Evolutionary conservation across 1,140 invertebrate genomes (phyloP), one percentile per base, ranked within the genome.

Genomic region (Brachystomella parvula): DNA sequence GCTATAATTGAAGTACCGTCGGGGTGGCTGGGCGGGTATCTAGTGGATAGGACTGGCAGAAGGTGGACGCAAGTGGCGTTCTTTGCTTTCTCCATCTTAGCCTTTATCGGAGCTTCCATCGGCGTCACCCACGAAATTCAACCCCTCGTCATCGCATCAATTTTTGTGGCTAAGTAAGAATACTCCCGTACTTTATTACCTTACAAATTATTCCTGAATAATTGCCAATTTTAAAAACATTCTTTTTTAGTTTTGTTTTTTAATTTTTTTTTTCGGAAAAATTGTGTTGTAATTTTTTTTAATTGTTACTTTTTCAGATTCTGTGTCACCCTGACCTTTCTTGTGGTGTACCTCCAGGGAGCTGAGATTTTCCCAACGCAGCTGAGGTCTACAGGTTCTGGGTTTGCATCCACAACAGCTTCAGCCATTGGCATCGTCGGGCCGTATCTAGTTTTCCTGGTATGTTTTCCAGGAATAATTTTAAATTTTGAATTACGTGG

Each of bases 1-100:
- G 80, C 81, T 59, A 65, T 85, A 3, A 80, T 82, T 24, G 86
- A 87, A 75, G 76, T 86, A 12, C 85, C 85, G 1, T 79, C 78
- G 24, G 80, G 71, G 9, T 72, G 62, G 59, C 17, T 72, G 19
- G 26, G 61, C 79, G 47, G 83, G 79, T 44, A 78, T 78, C 61
- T 66, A 28, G 70, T 67, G 29, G 79, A 84, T 65, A 78, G 70
- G 28, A 76, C 81, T 19, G 84, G 84, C 3, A 77, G 84, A 2
- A 77, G 83, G 30, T 81, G 81, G 72, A 80, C 81, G 9, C 80
- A 80, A 58, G 74, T 76, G 0, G 62, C 74, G 3, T 78, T 81
- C 17, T 82, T 79, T 70, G 47, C 76, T 1, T 21, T 81, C 12
- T 77, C 75, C 2, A 76, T 76, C 35, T 21, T 78, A 28, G 73